Evolutionary conservation across 2,797 vertebrate genomes (phyloP).

Genomic region (Sebastes miniatus): DNA sequence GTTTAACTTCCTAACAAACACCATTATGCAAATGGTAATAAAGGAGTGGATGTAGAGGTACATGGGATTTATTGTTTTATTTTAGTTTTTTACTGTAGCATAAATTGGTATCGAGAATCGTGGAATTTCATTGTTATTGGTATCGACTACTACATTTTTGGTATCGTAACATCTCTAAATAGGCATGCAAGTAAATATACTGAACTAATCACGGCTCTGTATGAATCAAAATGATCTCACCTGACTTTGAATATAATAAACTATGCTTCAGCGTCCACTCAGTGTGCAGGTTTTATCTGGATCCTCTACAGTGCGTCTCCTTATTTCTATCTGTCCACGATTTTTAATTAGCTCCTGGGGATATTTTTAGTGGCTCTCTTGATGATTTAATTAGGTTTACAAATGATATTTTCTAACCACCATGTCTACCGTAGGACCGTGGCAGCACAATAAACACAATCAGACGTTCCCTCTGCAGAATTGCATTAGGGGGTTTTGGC

Average conservation of each 20-base stretch:
- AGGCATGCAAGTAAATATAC: neutral
- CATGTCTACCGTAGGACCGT: slow-evolving; percentile 27
- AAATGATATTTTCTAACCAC: slow-evolving; percentile 50
- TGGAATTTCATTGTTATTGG: too few relatives aligned
- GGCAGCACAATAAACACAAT: slow-evolving; percentile 66
- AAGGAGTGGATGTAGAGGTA: too few relatives aligned
- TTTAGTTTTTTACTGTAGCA: too few relatives aligned
- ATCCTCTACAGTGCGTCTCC: neutral
- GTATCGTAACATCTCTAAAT: too few relatives aligned
- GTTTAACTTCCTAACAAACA: too few relatives aligned
- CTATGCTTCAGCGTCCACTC: neutral
- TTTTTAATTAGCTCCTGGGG: slow-evolving; percentile 42
- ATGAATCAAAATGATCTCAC: neutral
- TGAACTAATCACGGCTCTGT: neutral
- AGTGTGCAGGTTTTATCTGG: slow-evolving; percentile 1
- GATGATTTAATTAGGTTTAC: slow-evolving; percentile 63
- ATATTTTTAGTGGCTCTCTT: slow-evolving; percentile 55
- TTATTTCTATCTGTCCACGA: neutral
- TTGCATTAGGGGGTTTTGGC: slow-evolving; percentile 55
- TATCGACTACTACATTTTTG: too few relatives aligned
- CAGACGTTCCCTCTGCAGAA: slow-evolving; percentile 54
- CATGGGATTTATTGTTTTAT: too few relatives aligned
- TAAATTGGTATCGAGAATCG: too few relatives aligned
- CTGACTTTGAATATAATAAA: neutral
- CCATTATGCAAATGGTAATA: too few relatives aligned